A percentile compares a stretch with the other conserved stretches of the same genome.
Evolutionary conservation across 2,888 invertebrate species (phyloP).

Genomic region (Mesorhabditis spiculigera): DNA sequence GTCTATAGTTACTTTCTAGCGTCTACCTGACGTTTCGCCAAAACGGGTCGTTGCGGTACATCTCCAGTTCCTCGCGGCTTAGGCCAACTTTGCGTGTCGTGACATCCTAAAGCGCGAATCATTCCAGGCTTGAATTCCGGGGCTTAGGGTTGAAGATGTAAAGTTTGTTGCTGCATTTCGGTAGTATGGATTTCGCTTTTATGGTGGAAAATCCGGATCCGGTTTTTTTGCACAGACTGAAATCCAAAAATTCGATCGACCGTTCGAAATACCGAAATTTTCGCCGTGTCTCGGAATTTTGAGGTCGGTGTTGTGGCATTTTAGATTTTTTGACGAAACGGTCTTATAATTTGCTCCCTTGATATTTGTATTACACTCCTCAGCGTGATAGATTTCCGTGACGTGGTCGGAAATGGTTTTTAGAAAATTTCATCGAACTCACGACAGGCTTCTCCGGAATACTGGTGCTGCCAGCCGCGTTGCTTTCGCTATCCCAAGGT

Average conservation of each 20-base stretch:
- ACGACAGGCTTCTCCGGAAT: not conserved
- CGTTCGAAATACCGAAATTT: too few species aligned
- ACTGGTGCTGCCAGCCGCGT: not conserved
- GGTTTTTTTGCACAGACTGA: not conserved
- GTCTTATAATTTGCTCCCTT: too few species aligned
- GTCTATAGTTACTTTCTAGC: not conserved
- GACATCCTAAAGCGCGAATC: not conserved
- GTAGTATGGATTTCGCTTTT: not conserved
- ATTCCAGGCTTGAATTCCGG: too few species aligned
- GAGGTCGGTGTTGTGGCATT: too few species aligned
- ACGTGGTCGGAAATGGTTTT: too few species aligned
- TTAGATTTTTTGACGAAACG: too few species aligned
- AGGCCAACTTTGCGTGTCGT: not conserved
- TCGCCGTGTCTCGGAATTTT: too few species aligned
- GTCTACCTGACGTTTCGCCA: not conserved
- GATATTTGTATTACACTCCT: too few species aligned
- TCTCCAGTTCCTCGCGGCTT: not conserved
- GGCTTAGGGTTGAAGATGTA: too few species aligned
- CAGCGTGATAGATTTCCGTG: too few species aligned
- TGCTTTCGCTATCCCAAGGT: slow-evolving; percentile 3
- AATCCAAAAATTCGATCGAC: not conserved
- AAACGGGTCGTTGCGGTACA: not conserved
- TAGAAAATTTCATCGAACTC: not conserved
- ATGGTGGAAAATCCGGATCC: not conserved
- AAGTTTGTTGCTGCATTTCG: not conserved